These are phyloP conservation scores for Cliona cf. orientalis DNA, from an alignment of 37 sponge, comb jelly and placozoan species.

Conservation along the genomic window DNA sequence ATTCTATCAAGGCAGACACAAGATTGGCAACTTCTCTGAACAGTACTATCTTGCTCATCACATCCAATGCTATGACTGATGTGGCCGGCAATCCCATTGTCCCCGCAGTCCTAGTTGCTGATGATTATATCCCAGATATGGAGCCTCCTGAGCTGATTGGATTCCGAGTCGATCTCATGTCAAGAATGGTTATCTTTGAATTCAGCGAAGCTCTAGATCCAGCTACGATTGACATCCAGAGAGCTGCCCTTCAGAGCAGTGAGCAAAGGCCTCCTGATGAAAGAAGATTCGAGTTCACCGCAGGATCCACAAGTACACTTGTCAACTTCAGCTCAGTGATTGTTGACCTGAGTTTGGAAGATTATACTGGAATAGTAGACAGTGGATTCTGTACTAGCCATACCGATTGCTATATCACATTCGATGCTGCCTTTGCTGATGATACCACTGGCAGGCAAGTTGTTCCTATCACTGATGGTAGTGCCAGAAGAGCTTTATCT, in stretches of 20 bases:
- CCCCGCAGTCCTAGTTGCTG: slow-evolving; percentile 24
- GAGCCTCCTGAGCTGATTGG: slow-evolving; percentile 38
- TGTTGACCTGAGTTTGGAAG: slow-evolving; percentile 66
- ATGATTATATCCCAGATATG: slow-evolving; percentile 46
- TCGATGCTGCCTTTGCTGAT: slow-evolving; percentile 39
- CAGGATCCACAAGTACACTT: slow-evolving; percentile 34
- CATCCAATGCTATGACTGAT: slow-evolving; percentile 57
- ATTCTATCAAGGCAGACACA: slow-evolving; percentile 70
- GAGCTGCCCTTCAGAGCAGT: slow-evolving; percentile 42
- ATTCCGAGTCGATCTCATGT: slow-evolving; percentile 65
- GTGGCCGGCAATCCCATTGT: slow-evolving; percentile 61
- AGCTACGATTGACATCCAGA: slow-evolving; percentile 39
- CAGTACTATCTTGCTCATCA: slow-evolving; percentile 64
- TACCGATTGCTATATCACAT: slow-evolving; percentile 67
- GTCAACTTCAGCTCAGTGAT: slow-evolving; percentile 67
- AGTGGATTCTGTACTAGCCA: slow-evolving; percentile 52
- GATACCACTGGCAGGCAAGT: slow-evolving; percentile 54
- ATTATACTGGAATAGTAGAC: slow-evolving; percentile 55
- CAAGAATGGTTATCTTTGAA: slow-evolving; percentile 45
- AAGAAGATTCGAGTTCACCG: slow-evolving; percentile 26
- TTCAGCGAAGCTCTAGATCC: slow-evolving; percentile 79
- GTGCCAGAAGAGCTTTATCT: slow-evolving; percentile 33
- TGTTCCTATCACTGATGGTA: slow-evolving; percentile 46
- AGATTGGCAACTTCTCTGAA: slow-evolving; percentile 56
- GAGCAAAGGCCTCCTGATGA: slow-evolving; percentile 19